These are phyloP conservation scores for Pseudopleuronectes americanus DNA, from an alignment of 2,797 vertebrate genomes.

Conservation along the genomic window DNA sequence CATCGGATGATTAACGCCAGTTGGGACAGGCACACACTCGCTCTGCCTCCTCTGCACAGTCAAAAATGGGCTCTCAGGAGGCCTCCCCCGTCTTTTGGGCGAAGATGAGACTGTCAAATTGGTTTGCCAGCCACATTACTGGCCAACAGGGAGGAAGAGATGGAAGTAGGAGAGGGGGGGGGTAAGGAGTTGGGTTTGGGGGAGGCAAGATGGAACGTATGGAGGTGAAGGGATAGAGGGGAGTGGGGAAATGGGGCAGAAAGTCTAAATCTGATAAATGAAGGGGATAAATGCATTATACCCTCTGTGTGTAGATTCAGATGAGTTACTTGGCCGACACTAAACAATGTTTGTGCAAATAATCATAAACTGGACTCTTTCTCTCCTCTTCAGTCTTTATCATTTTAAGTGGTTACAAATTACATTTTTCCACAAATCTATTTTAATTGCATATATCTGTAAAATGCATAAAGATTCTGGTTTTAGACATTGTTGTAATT, in stretches of 20 bases:
- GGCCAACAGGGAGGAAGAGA: conserved; percentile 86
- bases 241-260: conserved; percentile 83
- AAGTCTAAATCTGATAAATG: conserved; percentile 95
- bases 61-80: conserved; percentile 91
- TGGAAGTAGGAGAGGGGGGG: conserved; percentile 41
- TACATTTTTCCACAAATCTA: conserved; percentile 11
- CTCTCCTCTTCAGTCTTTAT: conserved; percentile 21
- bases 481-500: conserved; percentile 27
- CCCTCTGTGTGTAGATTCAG: conserved; percentile 54
- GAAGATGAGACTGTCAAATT: conserved; percentile 97
- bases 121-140: conserved; percentile 97
- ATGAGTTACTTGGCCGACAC: conserved; percentile 44
- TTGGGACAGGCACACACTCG: conserved; percentile 86
- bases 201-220: conserved; percentile 73
- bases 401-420: conserved; percentile 31
- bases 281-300: conserved; percentile 68
- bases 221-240: conserved; percentile 49
- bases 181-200: conserved; percentile 81
- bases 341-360: conserved; percentile 46
- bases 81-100: conserved; percentile 90
- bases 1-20: conserved; percentile 95
- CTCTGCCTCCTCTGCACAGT: conserved; percentile 92
- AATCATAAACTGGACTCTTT: conserved; percentile 38
- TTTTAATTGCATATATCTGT: conserved; percentile 38
- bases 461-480: conserved; percentile 15